Conservation (phyloP, 2,113 vertebrate genomes). For the Paradisaea rubra region DNA sequence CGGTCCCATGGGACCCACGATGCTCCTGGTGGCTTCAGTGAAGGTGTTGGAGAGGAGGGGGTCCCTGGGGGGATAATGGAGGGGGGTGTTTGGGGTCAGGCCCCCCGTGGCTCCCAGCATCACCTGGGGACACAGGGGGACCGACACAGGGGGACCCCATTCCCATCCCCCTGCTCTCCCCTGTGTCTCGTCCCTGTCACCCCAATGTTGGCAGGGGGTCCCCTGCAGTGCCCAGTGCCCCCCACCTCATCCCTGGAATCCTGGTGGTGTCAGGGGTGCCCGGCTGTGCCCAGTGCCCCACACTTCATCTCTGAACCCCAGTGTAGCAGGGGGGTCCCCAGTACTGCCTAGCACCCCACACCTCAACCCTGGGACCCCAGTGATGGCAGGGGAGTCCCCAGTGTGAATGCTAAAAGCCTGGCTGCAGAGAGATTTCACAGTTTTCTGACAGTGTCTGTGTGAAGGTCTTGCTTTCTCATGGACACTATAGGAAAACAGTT, state of each 20-base stretch:
- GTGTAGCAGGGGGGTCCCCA: rapidly evolving
- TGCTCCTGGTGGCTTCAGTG: neutral
- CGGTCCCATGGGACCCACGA: neutral
- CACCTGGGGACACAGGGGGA: neutral
- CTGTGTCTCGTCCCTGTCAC: neutral
- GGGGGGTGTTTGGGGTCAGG: neutral
- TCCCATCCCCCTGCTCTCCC: neutral
- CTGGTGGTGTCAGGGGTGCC: neutral
- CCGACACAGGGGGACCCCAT: neutral
- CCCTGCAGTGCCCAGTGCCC: too few relatives aligned
- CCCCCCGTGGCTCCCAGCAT: neutral
- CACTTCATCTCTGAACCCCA: neutral
- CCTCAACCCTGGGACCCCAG: too few relatives aligned
- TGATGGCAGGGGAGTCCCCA: neutral
- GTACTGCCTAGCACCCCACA: neutral
- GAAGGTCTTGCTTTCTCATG: too few relatives aligned
- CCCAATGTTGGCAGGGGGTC: too few relatives aligned
- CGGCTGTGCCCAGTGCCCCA: neutral
- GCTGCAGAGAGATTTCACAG: too few relatives aligned
- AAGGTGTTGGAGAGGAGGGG: neutral
- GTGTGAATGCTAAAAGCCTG: too few relatives aligned
- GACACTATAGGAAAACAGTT: too few relatives aligned
- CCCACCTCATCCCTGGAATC: too few relatives aligned
- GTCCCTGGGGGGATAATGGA: neutral
- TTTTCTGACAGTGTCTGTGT: too few relatives aligned